These are phyloP conservation scores for Nemapogon koenigi DNA, from an alignment of 2,888 invertebrate genomes.

Conservation along the genomic window DNA sequence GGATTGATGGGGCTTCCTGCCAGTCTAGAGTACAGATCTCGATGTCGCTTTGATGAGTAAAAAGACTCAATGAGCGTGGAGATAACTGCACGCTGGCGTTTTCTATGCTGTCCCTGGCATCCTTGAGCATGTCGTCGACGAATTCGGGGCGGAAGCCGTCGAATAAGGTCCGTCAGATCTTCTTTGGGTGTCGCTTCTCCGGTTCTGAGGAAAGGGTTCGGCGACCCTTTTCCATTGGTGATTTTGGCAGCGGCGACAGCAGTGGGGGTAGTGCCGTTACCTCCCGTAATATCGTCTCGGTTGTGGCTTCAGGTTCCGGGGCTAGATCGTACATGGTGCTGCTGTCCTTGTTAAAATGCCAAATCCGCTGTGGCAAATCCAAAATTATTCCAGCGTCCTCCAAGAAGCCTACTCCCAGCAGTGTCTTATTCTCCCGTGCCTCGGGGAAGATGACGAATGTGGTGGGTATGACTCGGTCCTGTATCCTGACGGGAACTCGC, in stretches of 20 bases:
- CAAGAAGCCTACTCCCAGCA: constrained; percentile 20
- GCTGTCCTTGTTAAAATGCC: constrained; percentile 14
- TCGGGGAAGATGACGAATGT: constrained; percentile 20
- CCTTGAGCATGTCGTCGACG: not conserved
- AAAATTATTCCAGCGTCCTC: constrained; percentile 21
- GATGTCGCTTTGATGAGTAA: not conserved
- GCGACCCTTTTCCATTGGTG: too few relatives aligned
- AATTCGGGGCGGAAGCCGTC: constrained; percentile 4
- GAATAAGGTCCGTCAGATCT: not conserved
- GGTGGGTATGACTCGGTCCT: constrained; percentile 11
- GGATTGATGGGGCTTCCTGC: not conserved
- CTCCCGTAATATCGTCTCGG: too few relatives aligned
- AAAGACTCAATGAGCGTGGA: not conserved
- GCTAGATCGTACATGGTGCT: too few relatives aligned
- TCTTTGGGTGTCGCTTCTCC: too few relatives aligned
- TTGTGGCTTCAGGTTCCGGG: too few relatives aligned
- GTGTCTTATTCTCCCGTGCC: constrained; percentile 15
- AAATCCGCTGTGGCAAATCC: constrained; percentile 19
- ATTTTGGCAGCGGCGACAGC: too few relatives aligned
- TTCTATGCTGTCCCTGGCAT: not conserved
- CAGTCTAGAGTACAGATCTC: not conserved
- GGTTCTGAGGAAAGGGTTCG: too few relatives aligned
- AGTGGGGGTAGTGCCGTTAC: too few relatives aligned
- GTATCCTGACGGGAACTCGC: constrained; percentile 10
- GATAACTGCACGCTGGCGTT: not conserved